These are phyloP conservation scores for Melanotaenia pygmaea DNA, from an alignment of 2,797 vertebrate species.

Conservation along the genomic window DNA sequence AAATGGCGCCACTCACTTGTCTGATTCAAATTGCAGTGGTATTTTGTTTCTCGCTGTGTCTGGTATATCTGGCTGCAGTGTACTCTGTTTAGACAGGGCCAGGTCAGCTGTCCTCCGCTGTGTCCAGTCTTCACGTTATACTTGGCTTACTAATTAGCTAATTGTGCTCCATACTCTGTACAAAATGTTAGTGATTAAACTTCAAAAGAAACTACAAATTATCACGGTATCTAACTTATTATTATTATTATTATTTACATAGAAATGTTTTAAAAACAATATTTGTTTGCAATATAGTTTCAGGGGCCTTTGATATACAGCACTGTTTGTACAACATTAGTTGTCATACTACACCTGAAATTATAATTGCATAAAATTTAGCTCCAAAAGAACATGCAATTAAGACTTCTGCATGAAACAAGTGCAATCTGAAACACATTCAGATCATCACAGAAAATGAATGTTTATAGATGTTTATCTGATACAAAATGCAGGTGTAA, in stretches of 20 bases:
- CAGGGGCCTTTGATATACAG: conserved; percentile 6
- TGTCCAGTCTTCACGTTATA: not conserved
- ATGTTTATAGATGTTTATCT: conserved; percentile 39
- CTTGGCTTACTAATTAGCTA: not conserved
- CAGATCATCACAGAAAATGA: conserved; percentile 19
- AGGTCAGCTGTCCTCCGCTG: not conserved
- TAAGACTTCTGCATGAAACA: conserved; percentile 29
- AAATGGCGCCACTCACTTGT: too few relatives aligned
- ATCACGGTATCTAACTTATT: too few relatives aligned
- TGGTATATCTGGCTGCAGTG: too few relatives aligned
- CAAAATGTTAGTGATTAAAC: not conserved
- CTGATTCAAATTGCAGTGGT: too few relatives aligned
- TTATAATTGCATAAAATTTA: conserved; percentile 43
- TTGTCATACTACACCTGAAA: conserved; percentile 14
- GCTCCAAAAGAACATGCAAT: conserved; percentile 41
- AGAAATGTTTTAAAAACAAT: not conserved
- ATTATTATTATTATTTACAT: too few relatives aligned
- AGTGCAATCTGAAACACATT: conserved; percentile 19
- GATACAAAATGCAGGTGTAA: conserved; percentile 45
- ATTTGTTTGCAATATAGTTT: conserved; percentile 8
- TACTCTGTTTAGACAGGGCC: not conserved
- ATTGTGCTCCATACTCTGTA: not conserved
- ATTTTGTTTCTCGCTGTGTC: too few relatives aligned
- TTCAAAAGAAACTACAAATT: too few relatives aligned
- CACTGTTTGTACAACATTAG: conserved; percentile 27